These are phyloP conservation scores for Antidorcas marsupialis DNA, from an alignment of 2,113 vertebrate species.

Conservation along the genomic window DNA sequence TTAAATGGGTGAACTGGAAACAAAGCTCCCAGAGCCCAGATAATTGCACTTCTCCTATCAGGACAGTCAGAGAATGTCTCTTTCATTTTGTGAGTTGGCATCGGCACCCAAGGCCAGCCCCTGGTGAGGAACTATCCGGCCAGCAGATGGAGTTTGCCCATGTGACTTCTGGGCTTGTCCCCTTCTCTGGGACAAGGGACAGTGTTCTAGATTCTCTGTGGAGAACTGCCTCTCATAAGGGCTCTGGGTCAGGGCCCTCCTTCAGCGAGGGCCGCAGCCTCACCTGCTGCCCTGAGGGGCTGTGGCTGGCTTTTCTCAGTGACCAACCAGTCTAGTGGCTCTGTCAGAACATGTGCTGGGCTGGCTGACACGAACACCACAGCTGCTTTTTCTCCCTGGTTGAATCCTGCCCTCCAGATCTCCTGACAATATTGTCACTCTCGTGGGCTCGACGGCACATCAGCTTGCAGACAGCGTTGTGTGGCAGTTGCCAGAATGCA, in stretches of 20 bases:
- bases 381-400: background rate
- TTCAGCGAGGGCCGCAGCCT: background rate
- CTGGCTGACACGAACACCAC: background rate
- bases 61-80: background rate
- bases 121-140: background rate
- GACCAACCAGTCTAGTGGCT: background rate
- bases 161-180: background rate
- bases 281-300: background rate
- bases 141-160: background rate
- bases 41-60: background rate
- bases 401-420: background rate
- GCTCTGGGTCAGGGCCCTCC: too few relatives aligned
- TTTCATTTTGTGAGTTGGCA: background rate
- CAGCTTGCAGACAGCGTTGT: background rate
- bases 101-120: background rate
- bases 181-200: background rate
- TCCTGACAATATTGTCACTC: background rate
- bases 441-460: background rate
- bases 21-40: background rate
- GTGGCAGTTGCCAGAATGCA: background rate
- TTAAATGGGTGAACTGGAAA: background rate
- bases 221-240: background rate
- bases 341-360: background rate
- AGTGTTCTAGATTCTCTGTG: background rate
- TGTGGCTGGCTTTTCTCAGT: background rate